phyloP scores from a whole-genome alignment of 2,888 invertebrate species.

The Acrocera orbiculus region DNA sequence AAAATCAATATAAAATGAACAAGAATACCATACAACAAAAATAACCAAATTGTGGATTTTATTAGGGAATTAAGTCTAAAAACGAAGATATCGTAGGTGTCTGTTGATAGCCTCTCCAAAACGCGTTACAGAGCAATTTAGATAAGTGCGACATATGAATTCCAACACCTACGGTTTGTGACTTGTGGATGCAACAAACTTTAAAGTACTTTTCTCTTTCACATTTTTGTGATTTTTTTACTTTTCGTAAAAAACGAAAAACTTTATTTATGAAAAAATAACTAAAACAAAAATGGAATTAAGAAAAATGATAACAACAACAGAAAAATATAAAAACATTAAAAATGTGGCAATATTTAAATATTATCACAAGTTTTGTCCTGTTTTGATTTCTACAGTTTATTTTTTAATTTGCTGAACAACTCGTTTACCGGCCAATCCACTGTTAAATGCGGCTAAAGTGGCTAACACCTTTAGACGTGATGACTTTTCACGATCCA shows the following conservation, averaged over 20 bases:
- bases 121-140: constrained; percentile 12
- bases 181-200: constrained; percentile 1
- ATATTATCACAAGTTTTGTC: constrained; percentile 12
- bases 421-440: constrained; percentile 6
- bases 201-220: constrained; percentile 2
- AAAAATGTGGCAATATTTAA: constrained; percentile 12
- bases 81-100: too few relatives aligned
- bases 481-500: too few relatives aligned
- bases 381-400: constrained; percentile 9
- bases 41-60: too few relatives aligned
- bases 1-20: too few relatives aligned
- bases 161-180: constrained; percentile 11
- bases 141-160: constrained; percentile 13
- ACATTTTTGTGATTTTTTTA: constrained; percentile 1
- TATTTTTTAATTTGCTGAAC: constrained; percentile 5
- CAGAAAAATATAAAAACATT: too few relatives aligned
- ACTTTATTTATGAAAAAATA: too few relatives aligned
- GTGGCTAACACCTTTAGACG: too few relatives aligned
- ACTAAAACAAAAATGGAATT: too few relatives aligned
- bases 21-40: too few relatives aligned
- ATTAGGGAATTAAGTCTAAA: too few relatives aligned
- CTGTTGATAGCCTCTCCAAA: constrained; percentile 8
- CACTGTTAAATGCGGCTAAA: too few relatives aligned
- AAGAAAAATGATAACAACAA: too few relatives aligned
- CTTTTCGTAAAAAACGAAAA: constrained; percentile 8